Percentiles rank a stretch among this genome's conserved stretches.
Conservation (phyloP, 2,888 invertebrate species). For the Yponomeuta plumbellus region DNA sequence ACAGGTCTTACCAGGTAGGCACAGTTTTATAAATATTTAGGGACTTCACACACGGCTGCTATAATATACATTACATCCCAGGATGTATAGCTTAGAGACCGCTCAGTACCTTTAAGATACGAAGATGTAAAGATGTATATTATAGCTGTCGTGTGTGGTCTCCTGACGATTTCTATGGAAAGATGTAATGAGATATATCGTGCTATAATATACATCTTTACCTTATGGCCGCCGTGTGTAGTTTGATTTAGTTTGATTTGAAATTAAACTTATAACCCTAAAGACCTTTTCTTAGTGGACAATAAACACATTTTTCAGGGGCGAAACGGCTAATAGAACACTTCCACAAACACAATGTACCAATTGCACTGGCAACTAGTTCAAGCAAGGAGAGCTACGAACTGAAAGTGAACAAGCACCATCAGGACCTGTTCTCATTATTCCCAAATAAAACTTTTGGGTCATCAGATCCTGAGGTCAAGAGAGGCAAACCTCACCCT, state of each 20-base stretch:
- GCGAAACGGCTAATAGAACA: constrained; percentile 85
- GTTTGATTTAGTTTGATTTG: not conserved
- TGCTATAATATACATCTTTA: no score
- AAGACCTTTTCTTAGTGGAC: not conserved
- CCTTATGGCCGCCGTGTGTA: not conserved
- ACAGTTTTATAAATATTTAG: not conserved
- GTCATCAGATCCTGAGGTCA: constrained; percentile 90
- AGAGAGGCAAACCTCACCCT: constrained; percentile 90
- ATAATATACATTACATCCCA: no score
- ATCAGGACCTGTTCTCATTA: constrained; percentile 80
- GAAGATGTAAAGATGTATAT: no score
- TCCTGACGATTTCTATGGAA: no score
- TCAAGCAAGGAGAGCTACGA: constrained; percentile 83
- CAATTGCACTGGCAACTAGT: constrained; percentile 93
- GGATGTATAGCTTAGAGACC: no score
- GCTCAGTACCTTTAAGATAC: no score
- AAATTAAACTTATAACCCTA: not conserved
- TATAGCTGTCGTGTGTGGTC: no score
- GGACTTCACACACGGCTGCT: no score
- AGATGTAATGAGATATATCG: no score
- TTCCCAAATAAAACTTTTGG: constrained; percentile 86
- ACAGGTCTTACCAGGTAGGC: constrained; percentile 75
- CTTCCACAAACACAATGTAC: constrained; percentile 81
- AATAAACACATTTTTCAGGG: constrained; percentile 69
- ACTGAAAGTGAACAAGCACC: constrained; percentile 78